A percentile compares a stretch with the other conserved stretches of the same genome.
Evolutionary conservation across 2,888 invertebrate genomes (phyloP).

Genomic region (Seira musarum): DNA sequence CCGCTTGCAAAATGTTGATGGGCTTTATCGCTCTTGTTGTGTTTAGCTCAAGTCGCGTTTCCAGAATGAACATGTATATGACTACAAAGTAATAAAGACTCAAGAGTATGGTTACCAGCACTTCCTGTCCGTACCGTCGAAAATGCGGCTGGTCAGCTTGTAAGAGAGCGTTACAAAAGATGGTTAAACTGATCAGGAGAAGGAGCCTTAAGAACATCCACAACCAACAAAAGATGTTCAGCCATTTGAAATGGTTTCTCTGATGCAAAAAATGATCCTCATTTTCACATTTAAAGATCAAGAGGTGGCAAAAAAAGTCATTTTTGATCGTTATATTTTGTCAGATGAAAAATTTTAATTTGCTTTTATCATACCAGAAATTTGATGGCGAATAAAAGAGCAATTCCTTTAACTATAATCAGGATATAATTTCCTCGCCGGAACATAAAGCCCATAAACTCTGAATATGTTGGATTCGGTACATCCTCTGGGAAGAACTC

Average conservation of each 20-base stretch:
- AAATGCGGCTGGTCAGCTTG: neutral
- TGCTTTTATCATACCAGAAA: neutral
- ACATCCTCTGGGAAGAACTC: constrained; percentile 24
- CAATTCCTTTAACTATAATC: neutral
- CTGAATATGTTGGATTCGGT: constrained; percentile 19
- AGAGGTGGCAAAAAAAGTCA: too few species aligned
- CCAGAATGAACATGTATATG: constrained; percentile 16
- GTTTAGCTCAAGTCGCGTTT: constrained; percentile 25
- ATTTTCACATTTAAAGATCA: too few species aligned
- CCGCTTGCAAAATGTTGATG: constrained; percentile 17
- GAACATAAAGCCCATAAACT: constrained; percentile 21
- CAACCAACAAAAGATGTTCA: constrained; percentile 10
- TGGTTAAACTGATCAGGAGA: constrained; percentile 11
- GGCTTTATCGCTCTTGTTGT: constrained; percentile 35
- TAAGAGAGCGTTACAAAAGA: constrained; percentile 29
- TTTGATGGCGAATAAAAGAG: neutral
- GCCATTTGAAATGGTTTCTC: neutral
- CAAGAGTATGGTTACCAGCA: constrained; percentile 26
- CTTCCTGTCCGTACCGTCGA: constrained; percentile 27
- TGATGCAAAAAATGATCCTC: too few species aligned
- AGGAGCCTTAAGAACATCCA: constrained; percentile 15
- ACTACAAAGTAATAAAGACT: constrained; percentile 31
- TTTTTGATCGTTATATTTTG: too few species aligned
- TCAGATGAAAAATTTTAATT: too few species aligned
- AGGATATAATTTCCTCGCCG: constrained; percentile 18